Conservation (phyloP, 2,113 vertebrate genomes). For the Gallinago jamesoni region DNA sequence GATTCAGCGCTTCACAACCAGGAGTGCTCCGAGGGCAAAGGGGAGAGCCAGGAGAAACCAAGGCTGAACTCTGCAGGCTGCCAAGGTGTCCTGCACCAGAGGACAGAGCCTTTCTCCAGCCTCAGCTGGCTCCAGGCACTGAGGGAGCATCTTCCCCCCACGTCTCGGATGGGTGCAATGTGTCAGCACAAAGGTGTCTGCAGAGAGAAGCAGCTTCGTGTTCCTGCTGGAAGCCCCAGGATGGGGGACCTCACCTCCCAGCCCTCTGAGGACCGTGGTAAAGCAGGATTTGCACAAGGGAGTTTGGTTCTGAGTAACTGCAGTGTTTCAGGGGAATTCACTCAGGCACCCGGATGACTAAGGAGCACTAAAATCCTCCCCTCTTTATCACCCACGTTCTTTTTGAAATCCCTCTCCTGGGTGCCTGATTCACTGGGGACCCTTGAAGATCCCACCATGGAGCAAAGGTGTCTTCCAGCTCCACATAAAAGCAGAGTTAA, state of each 20-base stretch:
- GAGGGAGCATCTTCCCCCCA: accelerated
- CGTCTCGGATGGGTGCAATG: neutral
- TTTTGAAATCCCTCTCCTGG: neutral
- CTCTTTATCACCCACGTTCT: neutral
- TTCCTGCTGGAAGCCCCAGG: neutral
- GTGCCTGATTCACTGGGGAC: neutral
- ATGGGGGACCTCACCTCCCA: accelerated
- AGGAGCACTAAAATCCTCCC: neutral
- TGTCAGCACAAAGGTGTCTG: neutral
- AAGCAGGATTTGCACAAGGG: neutral
- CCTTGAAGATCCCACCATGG: neutral
- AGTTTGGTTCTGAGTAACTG: neutral
- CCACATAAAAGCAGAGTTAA: neutral
- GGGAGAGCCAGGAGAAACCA: neutral
- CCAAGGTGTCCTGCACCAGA: neutral
- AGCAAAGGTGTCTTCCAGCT: neutral
- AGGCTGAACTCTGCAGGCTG: neutral
- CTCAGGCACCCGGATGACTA: neutral
- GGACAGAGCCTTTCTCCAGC: neutral
- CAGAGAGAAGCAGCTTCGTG: neutral
- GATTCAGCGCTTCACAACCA: accelerated
- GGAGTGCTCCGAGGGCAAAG: neutral
- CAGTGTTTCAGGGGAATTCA: neutral
- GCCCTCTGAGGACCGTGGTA: accelerated
- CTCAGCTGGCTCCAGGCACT: neutral